A percentile compares a stretch with the other conserved stretches of the same genome.
phyloP scores from a whole-genome alignment of 2,797 vertebrate species.

The Podarcis lilfordi region DNA sequence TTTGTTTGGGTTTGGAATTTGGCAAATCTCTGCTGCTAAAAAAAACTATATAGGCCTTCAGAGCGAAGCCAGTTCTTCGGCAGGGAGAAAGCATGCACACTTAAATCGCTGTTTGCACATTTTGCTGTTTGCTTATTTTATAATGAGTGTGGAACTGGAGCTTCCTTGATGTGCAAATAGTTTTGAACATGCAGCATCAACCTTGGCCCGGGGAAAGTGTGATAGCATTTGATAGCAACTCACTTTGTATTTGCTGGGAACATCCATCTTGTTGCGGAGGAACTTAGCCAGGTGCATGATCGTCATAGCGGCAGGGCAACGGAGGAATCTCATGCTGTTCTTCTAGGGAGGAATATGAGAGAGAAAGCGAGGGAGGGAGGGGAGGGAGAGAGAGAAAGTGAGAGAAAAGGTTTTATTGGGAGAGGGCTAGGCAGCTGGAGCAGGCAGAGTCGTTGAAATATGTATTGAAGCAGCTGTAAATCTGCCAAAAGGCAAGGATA shows the following conservation, averaged over 20 bases:
- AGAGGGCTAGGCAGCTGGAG: accelerated
- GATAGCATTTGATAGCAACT: not conserved
- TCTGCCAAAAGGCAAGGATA: not conserved
- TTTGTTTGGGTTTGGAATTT: not conserved
- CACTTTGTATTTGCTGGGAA: constrained; percentile 84
- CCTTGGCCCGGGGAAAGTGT: not conserved
- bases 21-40: not conserved
- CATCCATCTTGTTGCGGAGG: constrained; percentile 86
- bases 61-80: not conserved
- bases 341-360: constrained; percentile 52
- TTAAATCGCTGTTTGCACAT: not conserved
- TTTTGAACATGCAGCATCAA: not conserved
- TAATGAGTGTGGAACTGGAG: too few species aligned
- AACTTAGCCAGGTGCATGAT: constrained; percentile 85
- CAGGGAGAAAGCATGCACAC: not conserved
- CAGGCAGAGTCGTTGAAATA: constrained; percentile 3
- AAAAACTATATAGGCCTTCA: not conserved
- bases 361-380: not conserved
- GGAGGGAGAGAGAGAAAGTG: not conserved
- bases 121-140: not conserved
- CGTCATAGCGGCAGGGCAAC: constrained; percentile 84
- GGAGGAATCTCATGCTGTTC: constrained; percentile 81
- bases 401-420: not conserved
- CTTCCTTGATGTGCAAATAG: not conserved
- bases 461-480: constrained; percentile 5